These are phyloP conservation scores for Drosophila melanica DNA, from an alignment of 1,140 invertebrate genomes.

Conservation along the genomic window DNA sequence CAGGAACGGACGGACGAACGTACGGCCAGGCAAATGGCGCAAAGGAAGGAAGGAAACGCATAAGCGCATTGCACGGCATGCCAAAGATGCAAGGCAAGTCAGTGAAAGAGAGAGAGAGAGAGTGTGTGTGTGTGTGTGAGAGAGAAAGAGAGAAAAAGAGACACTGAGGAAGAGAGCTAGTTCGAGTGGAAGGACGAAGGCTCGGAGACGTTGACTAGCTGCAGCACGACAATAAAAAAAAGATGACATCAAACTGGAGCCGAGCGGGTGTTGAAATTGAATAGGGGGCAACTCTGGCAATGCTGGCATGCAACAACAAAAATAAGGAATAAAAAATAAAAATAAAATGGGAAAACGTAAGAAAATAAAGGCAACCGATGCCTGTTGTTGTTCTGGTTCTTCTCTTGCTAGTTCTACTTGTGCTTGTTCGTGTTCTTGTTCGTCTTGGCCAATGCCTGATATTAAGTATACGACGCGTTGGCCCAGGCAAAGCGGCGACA, in stretches of 20 bases:
- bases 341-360: slow-evolving; percentile 8
- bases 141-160: not conserved
- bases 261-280: slow-evolving; percentile 76
- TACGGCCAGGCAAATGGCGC: slow-evolving; percentile 20
- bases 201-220: slow-evolving; percentile 14
- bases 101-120: not conserved
- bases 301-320: slow-evolving; percentile 57
- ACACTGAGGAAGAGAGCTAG: not conserved
- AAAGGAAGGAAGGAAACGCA: slow-evolving; percentile 70
- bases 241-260: slow-evolving; percentile 75
- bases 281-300: slow-evolving; percentile 55
- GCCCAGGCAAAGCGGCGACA: slow-evolving; percentile 9
- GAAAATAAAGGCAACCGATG: slow-evolving; percentile 9
- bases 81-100: slow-evolving; percentile 26
- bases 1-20: not conserved
- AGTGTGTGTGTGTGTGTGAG: too few species aligned
- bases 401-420: not conserved
- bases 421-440: slow-evolving; percentile 21
- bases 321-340: not conserved
- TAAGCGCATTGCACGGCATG: slow-evolving; percentile 74
- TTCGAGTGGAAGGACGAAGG: slow-evolving; percentile 29
- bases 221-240: slow-evolving; percentile 65
- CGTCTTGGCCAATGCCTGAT: slow-evolving; percentile 33
- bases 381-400: slow-evolving; percentile 18
- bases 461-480: slow-evolving; percentile 64